Conservation (phyloP, 2,888 invertebrate genomes). For the Pecten maximus region DNA sequence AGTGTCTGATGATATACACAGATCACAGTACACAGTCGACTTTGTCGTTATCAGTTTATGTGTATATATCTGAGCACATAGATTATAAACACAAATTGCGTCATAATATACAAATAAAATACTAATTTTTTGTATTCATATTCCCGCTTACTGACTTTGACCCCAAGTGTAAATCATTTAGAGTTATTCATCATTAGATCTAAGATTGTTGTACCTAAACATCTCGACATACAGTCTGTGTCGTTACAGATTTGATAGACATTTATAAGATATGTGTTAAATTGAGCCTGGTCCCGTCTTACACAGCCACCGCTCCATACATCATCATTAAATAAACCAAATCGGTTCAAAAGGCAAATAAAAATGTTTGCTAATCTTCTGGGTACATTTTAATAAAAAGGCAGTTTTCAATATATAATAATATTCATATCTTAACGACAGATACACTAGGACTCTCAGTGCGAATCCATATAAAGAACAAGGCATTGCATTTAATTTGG, state of each 20-base stretch:
- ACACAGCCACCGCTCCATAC: background rate
- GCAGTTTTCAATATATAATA: background rate
- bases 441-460: background rate
- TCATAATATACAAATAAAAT: background rate
- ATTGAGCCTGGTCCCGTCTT: background rate
- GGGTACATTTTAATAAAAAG: background rate
- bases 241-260: background rate
- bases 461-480: background rate
- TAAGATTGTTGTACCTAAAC: background rate
- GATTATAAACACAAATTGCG: background rate
- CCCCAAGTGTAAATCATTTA: slow-evolving; percentile 16
- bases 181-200: background rate
- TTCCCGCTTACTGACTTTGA: background rate
- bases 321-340: slow-evolving; percentile 19
- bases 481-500: background rate
- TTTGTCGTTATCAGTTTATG: no score
- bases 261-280: background rate
- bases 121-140: background rate
- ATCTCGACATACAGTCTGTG: background rate
- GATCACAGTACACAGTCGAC: background rate
- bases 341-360: background rate
- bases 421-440: background rate
- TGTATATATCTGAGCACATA: background rate
- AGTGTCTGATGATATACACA: background rate
- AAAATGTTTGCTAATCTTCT: background rate